Evolutionary conservation across 2,888 invertebrate genomes (phyloP).

Genomic region (Timandra comae): DNA sequence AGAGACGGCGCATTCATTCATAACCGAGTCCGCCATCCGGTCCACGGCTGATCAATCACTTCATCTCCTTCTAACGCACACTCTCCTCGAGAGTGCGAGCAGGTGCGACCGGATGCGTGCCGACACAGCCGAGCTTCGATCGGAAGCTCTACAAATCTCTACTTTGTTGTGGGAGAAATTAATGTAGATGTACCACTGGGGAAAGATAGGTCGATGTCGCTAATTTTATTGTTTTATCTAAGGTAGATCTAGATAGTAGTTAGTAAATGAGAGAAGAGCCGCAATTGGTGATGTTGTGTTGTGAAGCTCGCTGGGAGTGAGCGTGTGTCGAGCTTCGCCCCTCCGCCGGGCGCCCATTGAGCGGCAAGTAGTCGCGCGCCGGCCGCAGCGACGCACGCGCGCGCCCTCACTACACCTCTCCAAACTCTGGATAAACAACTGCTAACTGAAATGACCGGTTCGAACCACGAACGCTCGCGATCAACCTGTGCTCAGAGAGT

Average conservation of each 20-base stretch:
- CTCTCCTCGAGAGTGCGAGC: constrained; percentile 66
- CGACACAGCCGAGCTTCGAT: constrained; percentile 54
- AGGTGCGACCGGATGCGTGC: constrained; percentile 70
- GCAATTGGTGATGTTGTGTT: constrained; percentile 70
- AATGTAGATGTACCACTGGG: not conserved
- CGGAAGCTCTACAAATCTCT: constrained; percentile 62
- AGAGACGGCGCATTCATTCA: constrained; percentile 71
- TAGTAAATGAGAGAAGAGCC: constrained; percentile 55
- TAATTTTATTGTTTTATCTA: constrained; percentile 8
- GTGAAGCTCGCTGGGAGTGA: constrained; percentile 70
- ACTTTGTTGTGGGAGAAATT: constrained; percentile 27
- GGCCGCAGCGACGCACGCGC: constrained; percentile 70
- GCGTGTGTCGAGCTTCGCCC: constrained; percentile 66
- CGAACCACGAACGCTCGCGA: constrained; percentile 47
- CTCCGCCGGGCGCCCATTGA: constrained; percentile 68
- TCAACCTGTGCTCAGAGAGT: constrained; percentile 51
- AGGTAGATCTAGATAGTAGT: constrained; percentile 26
- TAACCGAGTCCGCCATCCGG: constrained; percentile 75
- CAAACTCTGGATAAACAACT: constrained; percentile 45
- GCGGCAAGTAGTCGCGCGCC: constrained; percentile 67
- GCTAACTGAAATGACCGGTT: constrained; percentile 59
- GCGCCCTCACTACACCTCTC: constrained; percentile 50
- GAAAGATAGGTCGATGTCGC: not conserved
- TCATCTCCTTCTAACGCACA: constrained; percentile 72
- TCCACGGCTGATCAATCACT: constrained; percentile 67